A percentile compares a stretch with the other conserved stretches of the same genome.
Conservation (phyloP, 2,113 vertebrate species). For the Oncorhynchus tshawytscha region DNA sequence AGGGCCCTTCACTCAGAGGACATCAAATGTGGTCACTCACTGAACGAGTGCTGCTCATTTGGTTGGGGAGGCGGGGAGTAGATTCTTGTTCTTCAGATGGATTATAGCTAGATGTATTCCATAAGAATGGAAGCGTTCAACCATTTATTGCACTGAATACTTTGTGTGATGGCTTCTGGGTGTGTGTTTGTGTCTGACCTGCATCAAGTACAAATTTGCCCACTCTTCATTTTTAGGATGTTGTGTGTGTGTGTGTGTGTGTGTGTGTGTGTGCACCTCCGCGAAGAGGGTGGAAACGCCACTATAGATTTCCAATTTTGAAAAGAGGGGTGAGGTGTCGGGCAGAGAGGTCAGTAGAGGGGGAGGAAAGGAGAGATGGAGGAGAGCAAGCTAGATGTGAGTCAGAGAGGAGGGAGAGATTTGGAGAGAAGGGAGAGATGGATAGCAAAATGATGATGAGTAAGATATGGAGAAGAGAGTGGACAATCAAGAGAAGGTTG, state of each 20-base stretch:
- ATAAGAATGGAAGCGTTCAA: background rate
- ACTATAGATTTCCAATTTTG: constrained; percentile 51
- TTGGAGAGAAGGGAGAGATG: background rate
- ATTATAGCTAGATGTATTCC: background rate
- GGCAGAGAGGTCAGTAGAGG: background rate
- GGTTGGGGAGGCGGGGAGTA: background rate
- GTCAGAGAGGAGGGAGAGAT: background rate
- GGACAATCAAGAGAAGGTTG: background rate
- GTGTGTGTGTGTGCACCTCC: too few relatives aligned
- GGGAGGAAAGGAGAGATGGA: too few relatives aligned
- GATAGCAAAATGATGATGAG: constrained; percentile 12
- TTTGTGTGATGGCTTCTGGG: background rate
- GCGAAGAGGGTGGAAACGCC: background rate
- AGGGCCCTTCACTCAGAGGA: constrained; percentile 6
- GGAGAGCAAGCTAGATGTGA: too few relatives aligned
- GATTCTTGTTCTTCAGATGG: background rate
- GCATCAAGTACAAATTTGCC: background rate
- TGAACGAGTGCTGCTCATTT: background rate
- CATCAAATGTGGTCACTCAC: constrained; percentile 17
- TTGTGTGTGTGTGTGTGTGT: background rate
- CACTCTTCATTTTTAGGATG: too few relatives aligned
- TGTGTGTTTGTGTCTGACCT: background rate
- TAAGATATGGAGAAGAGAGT: constrained; percentile 19
- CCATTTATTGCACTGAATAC: background rate
- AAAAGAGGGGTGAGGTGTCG: constrained; percentile 30